Conservation (phyloP, 2,113 vertebrate genomes). For the Thermophis baileyi region DNA sequence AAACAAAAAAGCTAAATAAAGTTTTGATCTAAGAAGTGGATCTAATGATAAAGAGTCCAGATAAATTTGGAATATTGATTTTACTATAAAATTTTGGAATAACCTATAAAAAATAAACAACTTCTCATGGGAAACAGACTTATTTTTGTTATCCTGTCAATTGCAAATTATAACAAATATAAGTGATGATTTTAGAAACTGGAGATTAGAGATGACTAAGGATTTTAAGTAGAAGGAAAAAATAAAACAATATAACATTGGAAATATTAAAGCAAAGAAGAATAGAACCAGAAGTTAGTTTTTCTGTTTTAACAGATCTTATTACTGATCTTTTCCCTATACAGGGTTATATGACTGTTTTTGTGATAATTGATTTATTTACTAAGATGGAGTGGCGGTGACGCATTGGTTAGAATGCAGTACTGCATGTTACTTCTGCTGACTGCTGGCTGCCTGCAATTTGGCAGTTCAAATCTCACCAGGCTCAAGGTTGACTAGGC, state of each 20-base stretch:
- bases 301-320: no score
- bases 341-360: not conserved
- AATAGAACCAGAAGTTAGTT: not conserved
- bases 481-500: no score
- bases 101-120: not conserved
- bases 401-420: no score
- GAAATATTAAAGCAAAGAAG: not conserved
- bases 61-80: not conserved
- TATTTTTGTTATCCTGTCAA: not conserved
- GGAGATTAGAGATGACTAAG: not conserved
- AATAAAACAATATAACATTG: not conserved
- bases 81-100: not conserved
- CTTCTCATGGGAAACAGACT: not conserved
- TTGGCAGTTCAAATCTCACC: no score
- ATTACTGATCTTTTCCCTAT: not conserved
- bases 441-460: no score
- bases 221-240: not conserved
- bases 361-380: not conserved
- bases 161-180: not conserved
- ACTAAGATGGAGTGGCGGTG: not conserved
- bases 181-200: not conserved
- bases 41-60: not conserved
- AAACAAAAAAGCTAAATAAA: not conserved
- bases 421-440: no score
- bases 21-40: not conserved